A percentile compares a stretch with the other conserved stretches of the same genome.
Conservation (phyloP, 2,113 vertebrate genomes). For the Tinamus guttatus region DNA sequence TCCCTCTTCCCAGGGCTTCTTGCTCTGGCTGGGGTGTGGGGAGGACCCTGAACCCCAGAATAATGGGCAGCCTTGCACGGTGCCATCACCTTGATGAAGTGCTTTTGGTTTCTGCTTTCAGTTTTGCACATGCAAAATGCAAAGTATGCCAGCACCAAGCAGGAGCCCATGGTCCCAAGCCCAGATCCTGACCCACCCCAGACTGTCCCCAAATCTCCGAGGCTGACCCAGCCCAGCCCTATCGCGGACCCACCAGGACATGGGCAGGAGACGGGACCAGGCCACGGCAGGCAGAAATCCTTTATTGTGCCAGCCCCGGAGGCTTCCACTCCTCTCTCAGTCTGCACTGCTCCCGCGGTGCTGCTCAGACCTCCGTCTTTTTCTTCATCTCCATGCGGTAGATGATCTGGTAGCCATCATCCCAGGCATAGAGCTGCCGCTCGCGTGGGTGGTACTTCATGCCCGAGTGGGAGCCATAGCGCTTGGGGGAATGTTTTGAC, state of each 20-base stretch:
- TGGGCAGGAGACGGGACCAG: not conserved
- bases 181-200: not conserved
- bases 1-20: not conserved
- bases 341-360: not conserved
- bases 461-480: conserved; percentile 91
- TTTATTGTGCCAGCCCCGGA: not conserved
- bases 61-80: too few relatives aligned
- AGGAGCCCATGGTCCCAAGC: not conserved
- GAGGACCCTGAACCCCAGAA: too few relatives aligned
- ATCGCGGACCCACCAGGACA: rapidly evolving
- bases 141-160: not conserved
- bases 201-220: not conserved
- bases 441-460: conserved; percentile 94
- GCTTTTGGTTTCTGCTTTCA: not conserved
- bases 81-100: too few relatives aligned
- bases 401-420: conserved; percentile 95
- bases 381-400: conserved; percentile 92
- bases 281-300: not conserved
- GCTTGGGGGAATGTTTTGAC: too few relatives aligned
- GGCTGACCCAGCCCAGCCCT: not conserved
- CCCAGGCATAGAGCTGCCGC: conserved; percentile 94
- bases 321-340: not conserved
- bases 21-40: not conserved
- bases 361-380: conserved; percentile 79
- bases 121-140: not conserved